These are phyloP conservation scores for Loris lydekkerianus DNA, from an alignment of 2,797 vertebrate species.

Conservation along the genomic window DNA sequence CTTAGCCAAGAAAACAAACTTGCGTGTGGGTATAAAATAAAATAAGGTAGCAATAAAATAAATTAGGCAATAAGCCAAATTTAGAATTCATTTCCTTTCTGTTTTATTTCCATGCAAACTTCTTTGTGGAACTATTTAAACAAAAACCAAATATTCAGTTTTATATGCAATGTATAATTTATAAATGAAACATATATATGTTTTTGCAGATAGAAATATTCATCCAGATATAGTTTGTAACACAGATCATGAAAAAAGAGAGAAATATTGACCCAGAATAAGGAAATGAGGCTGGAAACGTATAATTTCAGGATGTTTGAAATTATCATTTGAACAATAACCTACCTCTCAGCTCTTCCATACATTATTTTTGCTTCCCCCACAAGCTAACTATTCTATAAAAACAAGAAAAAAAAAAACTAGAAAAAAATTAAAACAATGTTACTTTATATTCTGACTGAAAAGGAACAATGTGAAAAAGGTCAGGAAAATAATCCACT, in stretches of 20 bases:
- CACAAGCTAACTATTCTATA: background rate
- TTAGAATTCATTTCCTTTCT: constrained; percentile 9
- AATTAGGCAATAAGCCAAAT: background rate
- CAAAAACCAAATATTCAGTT: constrained; percentile 9
- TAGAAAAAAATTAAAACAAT: background rate
- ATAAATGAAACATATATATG: background rate
- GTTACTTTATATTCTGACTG: background rate
- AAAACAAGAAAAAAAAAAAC: background rate
- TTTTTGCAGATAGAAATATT: background rate
- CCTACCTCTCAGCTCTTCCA: background rate
- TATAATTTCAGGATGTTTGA: background rate
- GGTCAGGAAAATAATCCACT: background rate
- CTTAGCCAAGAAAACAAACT: constrained; percentile 65
- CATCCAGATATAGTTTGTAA: background rate
- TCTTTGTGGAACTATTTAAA: background rate
- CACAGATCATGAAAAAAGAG: background rate
- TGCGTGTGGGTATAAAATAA: constrained; percentile 51
- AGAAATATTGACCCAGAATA: background rate
- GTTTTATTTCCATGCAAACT: background rate
- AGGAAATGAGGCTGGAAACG: background rate
- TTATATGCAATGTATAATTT: background rate
- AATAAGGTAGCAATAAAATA: constrained; percentile 60
- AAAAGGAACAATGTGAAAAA: background rate
- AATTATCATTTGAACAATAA: background rate
- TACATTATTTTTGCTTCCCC: background rate